Conservation (phyloP, 1,140 invertebrate species). For the Eriosoma lanigerum region DNA sequence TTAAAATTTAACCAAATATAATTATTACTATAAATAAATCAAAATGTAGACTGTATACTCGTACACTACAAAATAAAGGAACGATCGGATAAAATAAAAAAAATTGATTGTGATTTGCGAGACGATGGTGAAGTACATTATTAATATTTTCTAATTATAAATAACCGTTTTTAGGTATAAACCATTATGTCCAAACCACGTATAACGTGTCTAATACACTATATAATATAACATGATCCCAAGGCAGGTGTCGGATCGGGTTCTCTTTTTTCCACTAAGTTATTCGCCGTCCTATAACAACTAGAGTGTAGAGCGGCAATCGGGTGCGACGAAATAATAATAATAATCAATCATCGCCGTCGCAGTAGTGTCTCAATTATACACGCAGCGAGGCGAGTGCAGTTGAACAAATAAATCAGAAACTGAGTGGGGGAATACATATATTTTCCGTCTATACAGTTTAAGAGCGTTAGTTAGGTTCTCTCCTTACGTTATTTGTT, state of each 20-base stretch:
- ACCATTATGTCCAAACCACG: too few relatives aligned
- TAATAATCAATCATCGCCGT: slow-evolving; percentile 31
- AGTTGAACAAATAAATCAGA: slow-evolving; percentile 16
- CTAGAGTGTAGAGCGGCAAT: too few relatives aligned
- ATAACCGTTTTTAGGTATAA: too few relatives aligned
- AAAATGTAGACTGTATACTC: too few relatives aligned
- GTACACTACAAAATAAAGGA: too few relatives aligned
- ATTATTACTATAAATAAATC: too few relatives aligned
- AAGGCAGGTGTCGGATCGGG: not conserved
- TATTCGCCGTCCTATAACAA: not conserved
- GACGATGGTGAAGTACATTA: too few relatives aligned
- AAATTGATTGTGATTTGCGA: too few relatives aligned
- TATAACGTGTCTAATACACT: too few relatives aligned
- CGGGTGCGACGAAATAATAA: slow-evolving; percentile 17
- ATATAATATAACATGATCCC: not conserved
- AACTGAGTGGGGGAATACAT: not conserved
- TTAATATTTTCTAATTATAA: too few relatives aligned
- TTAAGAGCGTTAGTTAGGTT: not conserved
- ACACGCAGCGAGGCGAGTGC: not conserved
- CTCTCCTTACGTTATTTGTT: not conserved
- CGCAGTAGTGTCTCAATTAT: slow-evolving; percentile 10
- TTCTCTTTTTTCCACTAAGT: not conserved
- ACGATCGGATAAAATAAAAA: too few relatives aligned
- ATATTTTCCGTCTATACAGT: not conserved
- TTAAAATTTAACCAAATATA: too few relatives aligned